Evolutionary conservation across 92 coral and sea anemone genomes (phyloP).

Genomic region (Zoanthus sociatus): DNA sequence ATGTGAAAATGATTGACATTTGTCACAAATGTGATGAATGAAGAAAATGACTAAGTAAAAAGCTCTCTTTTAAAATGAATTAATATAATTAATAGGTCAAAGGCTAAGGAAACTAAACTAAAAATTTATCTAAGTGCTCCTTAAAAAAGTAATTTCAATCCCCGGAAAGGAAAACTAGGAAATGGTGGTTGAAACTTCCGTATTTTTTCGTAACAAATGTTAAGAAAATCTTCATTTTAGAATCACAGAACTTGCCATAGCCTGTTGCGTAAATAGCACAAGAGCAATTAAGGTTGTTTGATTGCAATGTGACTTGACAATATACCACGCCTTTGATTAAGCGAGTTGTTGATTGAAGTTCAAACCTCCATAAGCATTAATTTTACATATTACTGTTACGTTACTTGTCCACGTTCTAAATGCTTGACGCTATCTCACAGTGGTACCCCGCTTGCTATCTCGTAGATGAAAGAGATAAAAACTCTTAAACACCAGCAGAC

Average conservation of each 20-base stretch:
- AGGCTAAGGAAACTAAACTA: constrained; percentile 14
- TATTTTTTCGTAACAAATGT: background rate
- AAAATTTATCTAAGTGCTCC: background rate
- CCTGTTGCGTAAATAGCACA: constrained; percentile 25
- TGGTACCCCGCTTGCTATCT: background rate
- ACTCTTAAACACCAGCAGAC: background rate
- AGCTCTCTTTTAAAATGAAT: constrained; percentile 32
- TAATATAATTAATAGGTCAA: constrained; percentile 37
- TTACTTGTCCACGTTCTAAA: background rate
- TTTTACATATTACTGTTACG: background rate
- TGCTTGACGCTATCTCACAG: background rate
- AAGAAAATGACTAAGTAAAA: constrained; percentile 31
- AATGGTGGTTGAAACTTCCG: background rate
- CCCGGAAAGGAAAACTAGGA: background rate
- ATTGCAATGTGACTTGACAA: constrained; percentile 41
- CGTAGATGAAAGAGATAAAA: constrained; percentile 27
- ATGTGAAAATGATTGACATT: constrained; percentile 40
- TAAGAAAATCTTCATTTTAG: background rate
- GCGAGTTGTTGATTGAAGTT: constrained; percentile 17
- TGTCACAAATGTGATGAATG: constrained; percentile 41
- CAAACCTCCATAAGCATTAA: constrained; percentile 27
- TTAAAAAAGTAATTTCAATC: background rate
- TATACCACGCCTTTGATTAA: constrained; percentile 41
- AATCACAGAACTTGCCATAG: background rate
- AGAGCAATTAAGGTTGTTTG: constrained; percentile 33